phyloP scores from a whole-genome alignment of 2,113 vertebrate species.

The Martes martes region DNA sequence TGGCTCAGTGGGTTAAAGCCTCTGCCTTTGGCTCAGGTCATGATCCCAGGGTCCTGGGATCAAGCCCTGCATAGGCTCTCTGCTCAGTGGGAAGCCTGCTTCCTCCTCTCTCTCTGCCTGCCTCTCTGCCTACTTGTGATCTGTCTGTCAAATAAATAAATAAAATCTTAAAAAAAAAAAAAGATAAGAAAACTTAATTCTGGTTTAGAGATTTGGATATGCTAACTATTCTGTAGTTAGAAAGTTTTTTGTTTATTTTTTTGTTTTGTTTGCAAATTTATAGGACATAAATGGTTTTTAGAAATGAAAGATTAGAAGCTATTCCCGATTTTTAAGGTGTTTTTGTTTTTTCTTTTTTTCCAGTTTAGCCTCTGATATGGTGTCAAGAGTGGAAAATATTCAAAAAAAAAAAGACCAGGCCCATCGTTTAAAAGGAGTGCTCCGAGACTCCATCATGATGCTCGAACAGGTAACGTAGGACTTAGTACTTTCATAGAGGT shows the following conservation, averaged over 20 bases:
- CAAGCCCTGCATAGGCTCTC: too few relatives aligned
- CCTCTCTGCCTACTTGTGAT: too few relatives aligned
- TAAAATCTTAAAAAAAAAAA: too few relatives aligned
- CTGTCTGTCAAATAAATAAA: too few relatives aligned
- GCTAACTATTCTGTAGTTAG: background rate
- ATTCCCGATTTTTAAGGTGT: background rate
- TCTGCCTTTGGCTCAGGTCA: too few relatives aligned
- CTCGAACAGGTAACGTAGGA: slow-evolving; percentile 88
- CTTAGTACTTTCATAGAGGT: background rate
- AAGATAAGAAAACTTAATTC: background rate
- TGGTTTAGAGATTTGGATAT: background rate
- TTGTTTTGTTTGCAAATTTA: slow-evolving; percentile 34
- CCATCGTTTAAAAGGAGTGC: slow-evolving; percentile 87
- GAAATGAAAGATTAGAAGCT: background rate
- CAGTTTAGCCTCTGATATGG: slow-evolving; percentile 78
- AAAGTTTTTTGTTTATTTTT: background rate
- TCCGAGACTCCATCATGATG: slow-evolving; percentile 93
- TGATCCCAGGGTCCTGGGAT: too few relatives aligned
- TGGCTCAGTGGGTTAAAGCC: too few relatives aligned
- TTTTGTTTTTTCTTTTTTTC: slow-evolving; percentile 69
- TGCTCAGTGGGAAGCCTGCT: too few relatives aligned
- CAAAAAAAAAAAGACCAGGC: slow-evolving; percentile 76
- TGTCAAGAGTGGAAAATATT: slow-evolving; percentile 75
- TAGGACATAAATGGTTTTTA: background rate
- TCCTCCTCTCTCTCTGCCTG: too few relatives aligned